Conservation (phyloP, 2,113 vertebrate species). For the Chaenogobius annularis region DNA sequence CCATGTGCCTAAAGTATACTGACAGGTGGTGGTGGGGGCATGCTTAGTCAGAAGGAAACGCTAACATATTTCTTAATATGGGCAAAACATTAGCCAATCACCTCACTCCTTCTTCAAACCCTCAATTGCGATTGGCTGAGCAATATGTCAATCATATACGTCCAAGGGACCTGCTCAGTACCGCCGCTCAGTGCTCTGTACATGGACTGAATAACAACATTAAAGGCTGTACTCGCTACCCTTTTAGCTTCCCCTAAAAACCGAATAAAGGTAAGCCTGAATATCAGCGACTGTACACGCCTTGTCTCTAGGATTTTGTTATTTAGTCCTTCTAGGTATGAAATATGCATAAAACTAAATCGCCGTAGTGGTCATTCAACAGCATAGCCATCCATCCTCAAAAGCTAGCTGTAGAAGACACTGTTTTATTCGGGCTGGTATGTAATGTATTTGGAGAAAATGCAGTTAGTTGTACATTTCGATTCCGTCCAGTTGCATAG, state of each 20-base stretch:
- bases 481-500: neutral
- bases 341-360: neutral
- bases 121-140: slow-evolving; percentile 46
- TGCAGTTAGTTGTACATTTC: neutral
- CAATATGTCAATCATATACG: slow-evolving; percentile 17
- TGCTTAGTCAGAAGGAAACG: neutral
- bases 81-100: slow-evolving; percentile 1
- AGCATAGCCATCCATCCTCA: slow-evolving; percentile 17
- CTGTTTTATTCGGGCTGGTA: neutral
- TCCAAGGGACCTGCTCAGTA: neutral
- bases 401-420: neutral
- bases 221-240: neutral
- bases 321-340: too few species aligned
- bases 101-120: neutral
- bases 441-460: neutral
- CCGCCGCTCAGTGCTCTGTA: neutral
- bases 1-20: neutral
- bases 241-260: slow-evolving; percentile 21
- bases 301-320: neutral
- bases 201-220: slow-evolving; percentile 31
- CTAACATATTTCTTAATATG: slow-evolving; percentile 44
- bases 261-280: slow-evolving; percentile 48
- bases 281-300: neutral
- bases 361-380: neutral
- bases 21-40: neutral